Conservation (phyloP, 2,888 invertebrate species). For the Phytoseiulus persimilis region DNA sequence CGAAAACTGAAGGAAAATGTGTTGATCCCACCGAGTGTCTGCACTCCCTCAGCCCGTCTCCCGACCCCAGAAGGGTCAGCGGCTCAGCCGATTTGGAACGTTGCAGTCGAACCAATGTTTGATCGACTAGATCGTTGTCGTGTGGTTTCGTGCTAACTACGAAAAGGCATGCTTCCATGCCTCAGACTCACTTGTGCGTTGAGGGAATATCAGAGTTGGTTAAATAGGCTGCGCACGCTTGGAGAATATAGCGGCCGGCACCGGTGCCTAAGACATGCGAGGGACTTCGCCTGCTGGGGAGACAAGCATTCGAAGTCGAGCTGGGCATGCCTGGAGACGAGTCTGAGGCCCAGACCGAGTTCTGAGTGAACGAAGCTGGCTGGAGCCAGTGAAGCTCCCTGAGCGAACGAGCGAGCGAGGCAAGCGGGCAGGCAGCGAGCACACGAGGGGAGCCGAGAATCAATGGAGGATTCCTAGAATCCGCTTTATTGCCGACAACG, state of each 20-base stretch:
- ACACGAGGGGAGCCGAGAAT: not conserved
- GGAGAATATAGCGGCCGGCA: not conserved
- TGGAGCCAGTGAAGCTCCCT: not conserved
- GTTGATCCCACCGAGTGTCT: too few relatives aligned
- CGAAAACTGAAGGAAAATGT: too few relatives aligned
- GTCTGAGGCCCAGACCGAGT: not conserved
- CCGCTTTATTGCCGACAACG: not conserved
- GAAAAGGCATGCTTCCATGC: not conserved
- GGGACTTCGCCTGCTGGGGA: not conserved
- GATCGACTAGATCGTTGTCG: not conserved
- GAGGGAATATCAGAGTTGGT: not conserved
- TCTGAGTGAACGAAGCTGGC: not conserved
- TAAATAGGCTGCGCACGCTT: not conserved
- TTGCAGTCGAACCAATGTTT: too few relatives aligned
- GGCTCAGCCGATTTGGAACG: too few relatives aligned
- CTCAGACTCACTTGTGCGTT: not conserved
- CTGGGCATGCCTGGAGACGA: not conserved
- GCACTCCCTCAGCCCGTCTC: too few relatives aligned
- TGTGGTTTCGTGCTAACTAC: not conserved
- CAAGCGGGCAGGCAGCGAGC: not conserved
- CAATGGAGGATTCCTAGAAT: not conserved
- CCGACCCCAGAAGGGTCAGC: too few relatives aligned
- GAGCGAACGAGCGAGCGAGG: not conserved
- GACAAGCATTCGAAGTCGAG: not conserved
- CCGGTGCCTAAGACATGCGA: not conserved